These are phyloP conservation scores for Bujurquina vittata DNA, from an alignment of 2,113 vertebrate species.

Conservation along the genomic window DNA sequence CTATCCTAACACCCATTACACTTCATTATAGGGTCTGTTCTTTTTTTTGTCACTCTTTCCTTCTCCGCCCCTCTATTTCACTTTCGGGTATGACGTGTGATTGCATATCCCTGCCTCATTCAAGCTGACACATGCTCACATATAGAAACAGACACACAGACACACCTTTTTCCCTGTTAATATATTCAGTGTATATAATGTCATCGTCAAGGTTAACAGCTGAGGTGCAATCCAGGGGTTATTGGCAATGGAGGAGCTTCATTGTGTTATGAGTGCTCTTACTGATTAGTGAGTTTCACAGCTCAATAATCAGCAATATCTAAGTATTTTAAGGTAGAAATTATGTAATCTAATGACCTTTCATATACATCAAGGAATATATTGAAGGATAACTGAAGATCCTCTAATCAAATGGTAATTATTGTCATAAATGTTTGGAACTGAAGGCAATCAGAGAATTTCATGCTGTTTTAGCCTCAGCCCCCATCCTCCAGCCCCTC, in stretches of 20 bases:
- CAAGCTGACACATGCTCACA: conserved; percentile 39
- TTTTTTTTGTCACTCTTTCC: conserved; percentile 44
- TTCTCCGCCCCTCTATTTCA: conserved; percentile 48
- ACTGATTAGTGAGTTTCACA: conserved; percentile 5
- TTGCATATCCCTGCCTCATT: conserved; percentile 64
- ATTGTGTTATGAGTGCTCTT: neutral
- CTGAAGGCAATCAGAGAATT: conserved; percentile 57
- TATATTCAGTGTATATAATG: conserved; percentile 62
- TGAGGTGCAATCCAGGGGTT: conserved; percentile 42
- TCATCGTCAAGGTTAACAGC: conserved; percentile 73
- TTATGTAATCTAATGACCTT: conserved; percentile 34
- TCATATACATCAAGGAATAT: conserved; percentile 2
- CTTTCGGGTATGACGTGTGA: conserved; percentile 59
- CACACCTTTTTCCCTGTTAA: conserved; percentile 34
- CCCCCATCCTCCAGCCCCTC: conserved; percentile 70
- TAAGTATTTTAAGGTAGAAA: neutral
- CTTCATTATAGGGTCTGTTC: conserved; percentile 62
- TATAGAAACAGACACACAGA: neutral
- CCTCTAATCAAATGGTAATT: conserved; percentile 49
- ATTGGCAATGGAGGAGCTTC: conserved; percentile 43
- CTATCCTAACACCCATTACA: conserved; percentile 59
- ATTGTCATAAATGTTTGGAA: conserved; percentile 44
- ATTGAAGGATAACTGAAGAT: conserved; percentile 25
- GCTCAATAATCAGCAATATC: neutral
- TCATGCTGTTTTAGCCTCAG: conserved; percentile 67